Base-by-base conservation (phyloP, 2,888 invertebrate genomes). In the Torymus aiolomorphi region DNA sequence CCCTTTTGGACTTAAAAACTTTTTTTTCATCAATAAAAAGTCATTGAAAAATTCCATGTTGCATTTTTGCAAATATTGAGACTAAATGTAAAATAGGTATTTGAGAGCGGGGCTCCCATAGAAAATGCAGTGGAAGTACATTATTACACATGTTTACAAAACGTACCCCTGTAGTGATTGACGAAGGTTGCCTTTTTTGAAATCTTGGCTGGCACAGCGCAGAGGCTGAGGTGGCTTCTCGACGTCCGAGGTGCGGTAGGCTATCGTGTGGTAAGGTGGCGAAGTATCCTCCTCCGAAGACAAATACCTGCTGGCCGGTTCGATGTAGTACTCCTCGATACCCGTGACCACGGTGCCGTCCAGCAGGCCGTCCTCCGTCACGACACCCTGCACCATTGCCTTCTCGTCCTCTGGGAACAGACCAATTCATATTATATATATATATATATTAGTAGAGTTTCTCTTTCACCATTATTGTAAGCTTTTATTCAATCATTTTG, bases 351-450 rank as follows among this genome's bases (percentile, higher is more conserved):
- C 95, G 76, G 95, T 95, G 74, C 97, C 98, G 89, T 98, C 97
- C 91, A 98, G 96, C 79, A 97, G 92, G 78, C 97, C 97, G 81
- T 97, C 95, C 79, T 93, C 93, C 81, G 97, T 97, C 86, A 98
- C 93, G 86, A 97, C 92, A 59, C 97, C 98, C 88, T 96, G 95
- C 74, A 97, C 96, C 84, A 93, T 91, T 14, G 97, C 95, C 69
- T 92, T 92, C 83, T 96, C 96, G 86, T 97, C 97, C 92, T 95
- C 97, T 97, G 93, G 56, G 93, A 24, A 24, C 24, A 24, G 24
- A 24, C 24, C 24, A 24, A 24, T 24, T 24, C 24, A 3, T 24
- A 3, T 24, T n/a, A n/a, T n/a, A n/a, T n/a, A n/a, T n/a, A n/a
- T n/a, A n/a, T 24, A 24, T 3, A 24, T 24, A 24, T 24, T 24